Conservation (phyloP, 2,113 vertebrate species). For the Nestor notabilis region DNA sequence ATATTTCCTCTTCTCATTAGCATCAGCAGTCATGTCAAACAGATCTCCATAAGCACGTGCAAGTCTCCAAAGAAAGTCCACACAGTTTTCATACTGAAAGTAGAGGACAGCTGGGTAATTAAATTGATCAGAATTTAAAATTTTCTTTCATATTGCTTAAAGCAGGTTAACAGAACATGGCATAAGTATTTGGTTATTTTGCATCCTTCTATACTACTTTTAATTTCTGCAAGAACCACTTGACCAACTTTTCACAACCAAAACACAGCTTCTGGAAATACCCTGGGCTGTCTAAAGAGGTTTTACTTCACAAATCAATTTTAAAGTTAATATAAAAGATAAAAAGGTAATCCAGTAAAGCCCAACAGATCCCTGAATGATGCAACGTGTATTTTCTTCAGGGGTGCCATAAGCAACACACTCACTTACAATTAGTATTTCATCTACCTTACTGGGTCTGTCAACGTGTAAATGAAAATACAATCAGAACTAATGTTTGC, state of each 20-base stretch:
- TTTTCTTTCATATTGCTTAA: not conserved
- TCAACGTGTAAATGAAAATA: not conserved
- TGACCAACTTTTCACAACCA: not conserved
- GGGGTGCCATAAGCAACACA: not conserved
- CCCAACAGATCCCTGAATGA: not conserved
- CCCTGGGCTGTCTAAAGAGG: not conserved
- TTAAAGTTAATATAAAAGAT: not conserved
- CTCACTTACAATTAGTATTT: not conserved
- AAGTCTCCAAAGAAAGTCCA: constrained; percentile 89
- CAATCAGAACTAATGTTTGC: not conserved
- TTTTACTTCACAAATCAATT: not conserved
- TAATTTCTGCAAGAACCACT: not conserved
- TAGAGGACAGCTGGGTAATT: not conserved
- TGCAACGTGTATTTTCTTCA: not conserved
- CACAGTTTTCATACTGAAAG: constrained; percentile 83
- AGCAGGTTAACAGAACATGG: not conserved
- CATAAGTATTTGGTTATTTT: not conserved
- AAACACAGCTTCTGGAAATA: not conserved
- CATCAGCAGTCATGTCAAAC: constrained; percentile 81
- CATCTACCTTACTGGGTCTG: not conserved
- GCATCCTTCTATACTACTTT: not conserved
- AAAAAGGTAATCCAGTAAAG: not conserved
- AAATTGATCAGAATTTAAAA: not conserved
- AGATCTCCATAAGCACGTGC: constrained; percentile 87
- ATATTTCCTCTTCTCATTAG: constrained; percentile 85